Percentiles rank a stretch among this genome's conserved stretches.
phyloP scores from a whole-genome alignment of 2,888 invertebrate species.

The Calephelis perditalis region DNA sequence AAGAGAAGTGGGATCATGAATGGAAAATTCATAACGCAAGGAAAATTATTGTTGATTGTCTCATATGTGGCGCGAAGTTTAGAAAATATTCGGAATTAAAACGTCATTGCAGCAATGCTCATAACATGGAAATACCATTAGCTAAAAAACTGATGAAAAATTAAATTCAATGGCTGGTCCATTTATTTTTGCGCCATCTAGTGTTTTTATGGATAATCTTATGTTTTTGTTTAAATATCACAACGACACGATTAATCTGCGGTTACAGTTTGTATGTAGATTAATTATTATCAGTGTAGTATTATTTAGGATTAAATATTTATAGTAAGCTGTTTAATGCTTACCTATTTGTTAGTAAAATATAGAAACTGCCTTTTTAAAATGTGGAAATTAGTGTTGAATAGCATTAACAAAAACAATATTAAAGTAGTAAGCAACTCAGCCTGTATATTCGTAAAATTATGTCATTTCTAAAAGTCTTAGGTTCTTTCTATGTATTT shows the following conservation, averaged over 20 bases:
- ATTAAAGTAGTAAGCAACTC: no score
- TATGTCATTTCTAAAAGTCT: no score
- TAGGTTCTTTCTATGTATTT: no score
- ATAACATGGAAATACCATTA: slow-evolving; percentile 47
- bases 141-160: slow-evolving; percentile 47
- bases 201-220: slow-evolving; percentile 12
- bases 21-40: slow-evolving; percentile 63
- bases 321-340: no score
- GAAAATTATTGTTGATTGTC: slow-evolving; percentile 61
- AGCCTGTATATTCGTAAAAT: no score
- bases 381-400: no score
- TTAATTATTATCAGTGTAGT: background rate
- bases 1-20: slow-evolving; percentile 71
- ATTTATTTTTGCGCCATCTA: slow-evolving; percentile 21
- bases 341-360: no score
- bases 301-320: no score
- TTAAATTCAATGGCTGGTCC: slow-evolving; percentile 30
- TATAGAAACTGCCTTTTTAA: no score
- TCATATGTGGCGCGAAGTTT: slow-evolving; percentile 55
- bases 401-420: no score
- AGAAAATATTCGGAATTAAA: slow-evolving; percentile 63
- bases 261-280: slow-evolving; percentile 7
- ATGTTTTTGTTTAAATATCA: slow-evolving; percentile 14
- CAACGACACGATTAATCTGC: slow-evolving; percentile 21
- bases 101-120: slow-evolving; percentile 47